phyloP scores from a whole-genome alignment of 2,797 vertebrate genomes.

The Hemitrygon akajei region DNA sequence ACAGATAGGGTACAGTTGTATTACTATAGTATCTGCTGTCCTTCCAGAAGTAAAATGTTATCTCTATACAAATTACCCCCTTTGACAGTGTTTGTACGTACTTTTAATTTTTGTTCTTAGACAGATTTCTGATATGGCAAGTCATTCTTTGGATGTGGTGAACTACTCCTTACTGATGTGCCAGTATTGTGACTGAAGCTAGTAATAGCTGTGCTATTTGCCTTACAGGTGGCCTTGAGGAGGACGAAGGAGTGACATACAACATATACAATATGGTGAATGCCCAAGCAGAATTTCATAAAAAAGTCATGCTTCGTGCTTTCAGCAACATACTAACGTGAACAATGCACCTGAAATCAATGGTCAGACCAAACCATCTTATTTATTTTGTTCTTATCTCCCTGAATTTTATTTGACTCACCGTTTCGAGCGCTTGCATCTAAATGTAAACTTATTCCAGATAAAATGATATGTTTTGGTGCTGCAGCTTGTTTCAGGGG shows the following conservation, averaged over 20 bases:
- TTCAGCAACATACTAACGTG: conserved; percentile 26
- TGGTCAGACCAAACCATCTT: neutral
- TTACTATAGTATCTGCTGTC: neutral
- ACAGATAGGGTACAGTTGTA: neutral
- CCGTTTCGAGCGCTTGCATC: neutral
- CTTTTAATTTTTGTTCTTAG: neutral
- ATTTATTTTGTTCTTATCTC: neutral
- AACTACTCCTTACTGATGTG: neutral
- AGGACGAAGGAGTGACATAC: conserved; percentile 20
- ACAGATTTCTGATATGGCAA: neutral
- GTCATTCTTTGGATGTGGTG: neutral
- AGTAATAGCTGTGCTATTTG: neutral
- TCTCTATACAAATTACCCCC: neutral
- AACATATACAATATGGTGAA: conserved; percentile 36
- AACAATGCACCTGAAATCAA: neutral
- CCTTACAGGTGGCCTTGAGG: conserved; percentile 18
- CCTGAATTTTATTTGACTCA: neutral
- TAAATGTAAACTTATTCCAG: conserved; percentile 19
- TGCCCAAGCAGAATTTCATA: conserved; percentile 33
- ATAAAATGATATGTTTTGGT: neutral
- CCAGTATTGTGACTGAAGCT: no score
- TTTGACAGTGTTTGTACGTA: neutral
- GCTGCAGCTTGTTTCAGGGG: neutral
- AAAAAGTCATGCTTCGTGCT: conserved; percentile 33
- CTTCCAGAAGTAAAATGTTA: neutral